These are phyloP conservation scores for Chloroceryle amazona DNA, from an alignment of 2,797 vertebrate species.

Conservation along the genomic window DNA sequence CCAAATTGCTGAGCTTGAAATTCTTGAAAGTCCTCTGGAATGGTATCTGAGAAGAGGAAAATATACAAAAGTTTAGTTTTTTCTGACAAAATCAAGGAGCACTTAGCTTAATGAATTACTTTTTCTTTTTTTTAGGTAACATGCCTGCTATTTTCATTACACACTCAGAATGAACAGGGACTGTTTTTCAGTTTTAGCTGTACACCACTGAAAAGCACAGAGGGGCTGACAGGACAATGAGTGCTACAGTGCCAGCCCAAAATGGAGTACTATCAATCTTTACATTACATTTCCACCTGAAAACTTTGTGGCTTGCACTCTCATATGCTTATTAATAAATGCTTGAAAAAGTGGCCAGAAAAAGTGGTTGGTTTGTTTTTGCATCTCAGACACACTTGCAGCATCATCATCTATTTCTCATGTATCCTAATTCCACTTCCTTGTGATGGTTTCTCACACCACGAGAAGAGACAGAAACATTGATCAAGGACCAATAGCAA, in stretches of 20 bases:
- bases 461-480: not conserved
- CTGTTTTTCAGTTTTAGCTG: not conserved
- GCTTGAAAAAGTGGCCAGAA: not conserved
- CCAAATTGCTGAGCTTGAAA: constrained; percentile 92
- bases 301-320: not conserved
- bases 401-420: not conserved
- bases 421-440: not conserved
- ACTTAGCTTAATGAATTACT: not conserved
- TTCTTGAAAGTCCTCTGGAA: constrained; percentile 97
- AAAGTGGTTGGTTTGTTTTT: not conserved
- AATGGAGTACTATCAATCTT: not conserved
- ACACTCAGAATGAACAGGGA: not conserved
- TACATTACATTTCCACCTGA: not conserved
- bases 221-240: not conserved
- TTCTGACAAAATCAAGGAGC: not conserved
- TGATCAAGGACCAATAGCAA: not conserved
- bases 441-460: not conserved
- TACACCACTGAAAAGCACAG: not conserved
- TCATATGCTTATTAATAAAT: not conserved
- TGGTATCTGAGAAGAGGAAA: constrained; percentile 89
- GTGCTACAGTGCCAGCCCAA: not conserved
- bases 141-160: not conserved
- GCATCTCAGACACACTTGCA: not conserved
- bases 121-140: not conserved
- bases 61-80: not conserved